These are phyloP conservation scores for Rhyacichthys aspro DNA, from an alignment of 2,797 vertebrate species.

Conservation along the genomic window DNA sequence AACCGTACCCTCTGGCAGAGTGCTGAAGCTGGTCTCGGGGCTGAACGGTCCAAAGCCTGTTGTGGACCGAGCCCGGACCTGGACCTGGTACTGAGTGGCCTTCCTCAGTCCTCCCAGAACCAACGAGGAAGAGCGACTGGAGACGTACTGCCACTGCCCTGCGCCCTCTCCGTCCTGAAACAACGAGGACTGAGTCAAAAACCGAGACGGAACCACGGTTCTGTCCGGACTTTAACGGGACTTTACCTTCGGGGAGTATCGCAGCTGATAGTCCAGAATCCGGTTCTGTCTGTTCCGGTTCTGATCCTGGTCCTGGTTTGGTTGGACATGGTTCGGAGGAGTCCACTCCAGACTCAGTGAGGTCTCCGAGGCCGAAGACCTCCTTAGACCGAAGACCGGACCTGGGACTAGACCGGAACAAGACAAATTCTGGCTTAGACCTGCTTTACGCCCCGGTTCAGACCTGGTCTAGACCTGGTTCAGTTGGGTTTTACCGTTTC, in stretches of 20 bases:
- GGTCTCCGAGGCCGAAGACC: conserved; percentile 70
- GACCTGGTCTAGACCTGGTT: neutral
- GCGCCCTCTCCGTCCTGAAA: conserved; percentile 35
- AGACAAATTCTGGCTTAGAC: neutral
- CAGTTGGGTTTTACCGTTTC: conserved; percentile 74
- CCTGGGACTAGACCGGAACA: conserved; percentile 77
- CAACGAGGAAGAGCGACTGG: conserved; percentile 69
- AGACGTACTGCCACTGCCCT: conserved; percentile 76
- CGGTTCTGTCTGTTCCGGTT: conserved; percentile 35
- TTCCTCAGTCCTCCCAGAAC: conserved; percentile 74
- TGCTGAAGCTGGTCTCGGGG: conserved; percentile 69
- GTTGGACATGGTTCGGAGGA: conserved; percentile 46
- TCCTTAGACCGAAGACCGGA: conserved; percentile 75
- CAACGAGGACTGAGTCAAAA: neutral
- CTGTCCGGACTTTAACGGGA: neutral
- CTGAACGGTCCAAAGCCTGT: conserved; percentile 84
- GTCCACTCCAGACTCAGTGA: conserved; percentile 81
- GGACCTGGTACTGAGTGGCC: conserved; percentile 78
- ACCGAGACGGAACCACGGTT: neutral
- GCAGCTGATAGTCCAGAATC: conserved; percentile 86
- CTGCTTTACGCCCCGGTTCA: neutral
- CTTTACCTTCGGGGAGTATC: conserved; percentile 83
- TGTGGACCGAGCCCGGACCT: conserved; percentile 82
- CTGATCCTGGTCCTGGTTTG: conserved; percentile 39
- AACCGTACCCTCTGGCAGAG: conserved; percentile 75